Evolutionary conservation across 1,140 invertebrate genomes (phyloP).

Genomic region (Drosophila kohkoa): DNA sequence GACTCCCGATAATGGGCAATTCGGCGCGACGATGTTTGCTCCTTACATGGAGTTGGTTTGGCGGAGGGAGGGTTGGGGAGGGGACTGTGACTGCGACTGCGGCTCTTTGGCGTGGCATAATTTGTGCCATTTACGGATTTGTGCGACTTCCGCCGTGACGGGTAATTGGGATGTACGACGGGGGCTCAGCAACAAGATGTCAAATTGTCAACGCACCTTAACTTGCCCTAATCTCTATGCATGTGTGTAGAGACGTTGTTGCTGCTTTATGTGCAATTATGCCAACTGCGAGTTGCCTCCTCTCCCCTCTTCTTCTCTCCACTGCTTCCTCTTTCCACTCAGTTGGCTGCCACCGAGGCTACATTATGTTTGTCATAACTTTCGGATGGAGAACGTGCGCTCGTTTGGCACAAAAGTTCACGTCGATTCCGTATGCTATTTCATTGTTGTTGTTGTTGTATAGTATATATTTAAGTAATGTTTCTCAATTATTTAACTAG

Average conservation of each 20-base stretch:
- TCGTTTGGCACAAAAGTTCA: conserved; percentile 2
- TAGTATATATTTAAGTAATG: conserved; percentile 6
- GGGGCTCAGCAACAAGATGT: conserved; percentile 53
- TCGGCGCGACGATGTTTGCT: conserved; percentile 33
- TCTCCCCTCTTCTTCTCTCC: not conserved
- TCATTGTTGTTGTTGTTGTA: no score
- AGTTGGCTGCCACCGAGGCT: not conserved
- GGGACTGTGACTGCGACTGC: conserved; percentile 20
- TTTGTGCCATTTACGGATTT: conserved; percentile 77
- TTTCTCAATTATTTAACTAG: conserved; percentile 2
- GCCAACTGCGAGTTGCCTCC: conserved; percentile 50
- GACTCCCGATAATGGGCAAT: conserved; percentile 52
- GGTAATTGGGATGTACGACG: conserved; percentile 14
- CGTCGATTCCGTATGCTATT: not conserved
- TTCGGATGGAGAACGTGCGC: conserved; percentile 3
- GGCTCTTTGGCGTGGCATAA: conserved; percentile 55
- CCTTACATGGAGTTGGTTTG: conserved; percentile 46
- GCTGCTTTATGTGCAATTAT: conserved; percentile 70
- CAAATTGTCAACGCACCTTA: conserved; percentile 69
- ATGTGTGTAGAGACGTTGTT: conserved; percentile 33
- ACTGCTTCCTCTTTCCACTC: conserved; percentile 9
- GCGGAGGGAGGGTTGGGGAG: not conserved
- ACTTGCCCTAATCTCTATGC: conserved; percentile 36
- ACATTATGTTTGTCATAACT: conserved; percentile 65
- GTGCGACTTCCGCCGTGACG: conserved; percentile 62